Percentiles rank a stretch among this genome's conserved stretches.
Evolutionary conservation across 2,113 vertebrate genomes (phyloP).

Genomic region (Anthoscopus minutus): DNA sequence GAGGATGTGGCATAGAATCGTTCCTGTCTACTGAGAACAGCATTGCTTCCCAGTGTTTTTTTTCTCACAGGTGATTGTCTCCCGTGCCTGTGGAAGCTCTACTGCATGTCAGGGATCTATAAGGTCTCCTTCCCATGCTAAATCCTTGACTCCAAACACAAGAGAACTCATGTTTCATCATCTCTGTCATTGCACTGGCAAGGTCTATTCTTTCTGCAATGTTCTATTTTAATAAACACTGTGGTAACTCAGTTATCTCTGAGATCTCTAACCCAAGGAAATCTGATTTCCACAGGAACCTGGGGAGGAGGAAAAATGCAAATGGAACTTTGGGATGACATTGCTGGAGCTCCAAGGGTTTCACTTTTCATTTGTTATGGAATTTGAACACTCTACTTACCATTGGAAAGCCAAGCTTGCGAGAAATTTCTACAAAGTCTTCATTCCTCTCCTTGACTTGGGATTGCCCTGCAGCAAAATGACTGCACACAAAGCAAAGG

Average conservation of each 20-base stretch:
- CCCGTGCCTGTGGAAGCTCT: neutral
- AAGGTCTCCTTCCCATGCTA: neutral
- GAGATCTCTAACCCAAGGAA: neutral
- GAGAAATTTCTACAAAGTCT: slow-evolving; percentile 92
- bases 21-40: neutral
- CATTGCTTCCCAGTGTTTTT: neutral
- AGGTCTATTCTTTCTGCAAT: neutral
- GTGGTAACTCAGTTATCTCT: neutral
- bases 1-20: neutral
- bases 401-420: slow-evolving; percentile 94
- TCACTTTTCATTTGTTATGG: neutral
- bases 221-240: neutral
- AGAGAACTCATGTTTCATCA: neutral
- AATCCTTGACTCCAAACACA: neutral
- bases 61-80: neutral
- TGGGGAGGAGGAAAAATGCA: neutral
- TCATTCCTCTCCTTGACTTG: slow-evolving; percentile 98
- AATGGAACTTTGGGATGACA: neutral
- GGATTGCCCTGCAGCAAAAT: slow-evolving; percentile 96
- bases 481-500: slow-evolving; percentile 96
- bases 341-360: neutral
- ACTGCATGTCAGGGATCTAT: neutral
- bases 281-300: neutral
- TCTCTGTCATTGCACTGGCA: neutral
- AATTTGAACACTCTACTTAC: slow-evolving; percentile 63